Evolutionary conservation across 2,113 vertebrate species (phyloP).

Genomic region (Struthidea cinerea): DNA sequence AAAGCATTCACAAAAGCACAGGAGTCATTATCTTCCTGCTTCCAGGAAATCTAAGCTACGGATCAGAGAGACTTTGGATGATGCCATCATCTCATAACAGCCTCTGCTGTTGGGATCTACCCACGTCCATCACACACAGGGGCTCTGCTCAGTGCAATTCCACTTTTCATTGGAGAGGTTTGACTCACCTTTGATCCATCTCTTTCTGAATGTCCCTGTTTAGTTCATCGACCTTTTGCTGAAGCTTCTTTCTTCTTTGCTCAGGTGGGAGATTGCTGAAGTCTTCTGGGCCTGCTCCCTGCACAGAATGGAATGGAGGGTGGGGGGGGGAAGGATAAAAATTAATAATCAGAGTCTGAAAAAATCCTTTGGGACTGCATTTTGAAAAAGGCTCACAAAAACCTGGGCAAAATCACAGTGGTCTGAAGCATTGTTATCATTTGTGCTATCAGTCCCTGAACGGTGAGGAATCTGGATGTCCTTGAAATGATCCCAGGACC

Average conservation of each 20-base stretch:
- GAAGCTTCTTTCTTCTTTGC: slow-evolving; percentile 95
- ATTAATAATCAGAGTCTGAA: background rate
- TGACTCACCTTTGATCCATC: slow-evolving; percentile 87
- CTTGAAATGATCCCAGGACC: background rate
- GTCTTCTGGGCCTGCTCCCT: slow-evolving; percentile 94
- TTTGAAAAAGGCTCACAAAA: background rate
- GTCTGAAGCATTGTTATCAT: slow-evolving; percentile 12
- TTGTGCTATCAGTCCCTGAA: background rate
- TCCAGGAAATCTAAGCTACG: background rate
- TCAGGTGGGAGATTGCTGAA: slow-evolving; percentile 97
- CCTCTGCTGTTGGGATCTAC: background rate
- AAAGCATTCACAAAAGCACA: background rate
- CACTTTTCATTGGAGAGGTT: background rate
- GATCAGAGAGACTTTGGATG: background rate
- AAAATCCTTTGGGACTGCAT: background rate
- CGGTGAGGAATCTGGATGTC: background rate
- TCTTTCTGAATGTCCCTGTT: slow-evolving; percentile 95
- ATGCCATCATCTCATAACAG: background rate
- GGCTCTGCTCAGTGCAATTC: background rate
- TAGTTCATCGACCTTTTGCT: slow-evolving; percentile 91
- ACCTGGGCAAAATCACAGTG: background rate
- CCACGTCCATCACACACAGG: background rate
- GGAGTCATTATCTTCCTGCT: background rate
- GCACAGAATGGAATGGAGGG: background rate
- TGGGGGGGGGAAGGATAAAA: background rate